Evolutionary conservation across 1,140 invertebrate species (phyloP), one percentile per base, ranked within the genome.

Genomic region (Acromyrmex charruanus): DNA sequence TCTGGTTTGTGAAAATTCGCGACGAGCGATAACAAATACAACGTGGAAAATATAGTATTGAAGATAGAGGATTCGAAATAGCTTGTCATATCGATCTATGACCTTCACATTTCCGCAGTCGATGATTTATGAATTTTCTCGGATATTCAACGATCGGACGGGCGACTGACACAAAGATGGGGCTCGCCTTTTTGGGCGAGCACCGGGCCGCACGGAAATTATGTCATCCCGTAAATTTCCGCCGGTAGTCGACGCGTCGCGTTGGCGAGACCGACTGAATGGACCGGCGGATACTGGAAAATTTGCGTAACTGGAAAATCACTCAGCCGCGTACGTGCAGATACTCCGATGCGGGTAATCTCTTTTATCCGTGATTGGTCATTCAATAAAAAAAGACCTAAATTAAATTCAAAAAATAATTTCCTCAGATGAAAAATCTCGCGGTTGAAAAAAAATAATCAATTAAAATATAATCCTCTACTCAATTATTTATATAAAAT

Each of bases 191-290:
- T 69, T 79, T 74, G 65, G 59, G 53, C 68, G 21, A 18, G 12
- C 58, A 59, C 0, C 10, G 18, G 59, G n/a, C 21, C 44, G 84
- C 7, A 3, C 87, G 86, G 89, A 90, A 89, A 90, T 90, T 87
- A 89, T 82, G 74, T 85, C 68, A 87, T 90, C 51, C 74, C 63
- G 75, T 75, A 77, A 90, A 90, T 90, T 88, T 90, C 88, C 88
- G 80, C 28, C 66, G 51, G 58, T 35, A 63, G 44, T 74, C 55
- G 59, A 25, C 53, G n/a, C 63, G 44, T 25, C 12, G 35, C 39
- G 39, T 44, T 10, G 25, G 44, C 87, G 84, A 81, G 53, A 87
- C 71, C 81, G 18, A 63, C 74, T 89, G 59, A 77, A 44, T 28
- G 16, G n/a, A 49, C 39, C 10, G 18, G 35, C 16, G 55, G 85